Evolutionary conservation across 2,797 vertebrate species (phyloP).

Genomic region (Lacerta agilis): DNA sequence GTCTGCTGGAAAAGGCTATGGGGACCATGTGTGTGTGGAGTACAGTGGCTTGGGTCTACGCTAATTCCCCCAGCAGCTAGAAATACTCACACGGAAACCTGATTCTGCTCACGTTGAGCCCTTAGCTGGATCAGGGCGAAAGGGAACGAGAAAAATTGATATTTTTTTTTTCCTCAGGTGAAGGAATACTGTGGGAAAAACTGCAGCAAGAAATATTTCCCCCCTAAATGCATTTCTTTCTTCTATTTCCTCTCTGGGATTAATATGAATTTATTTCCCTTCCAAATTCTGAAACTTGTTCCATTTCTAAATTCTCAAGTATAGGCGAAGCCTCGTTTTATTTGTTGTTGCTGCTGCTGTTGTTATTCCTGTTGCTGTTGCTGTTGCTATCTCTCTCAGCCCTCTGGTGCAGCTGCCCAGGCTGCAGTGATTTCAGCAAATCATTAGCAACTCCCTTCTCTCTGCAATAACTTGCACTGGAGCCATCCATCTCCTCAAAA

Average conservation of each 20-base stretch:
- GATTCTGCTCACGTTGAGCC: constrained; percentile 8
- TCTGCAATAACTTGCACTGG: constrained; percentile 32
- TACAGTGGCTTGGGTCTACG: neutral
- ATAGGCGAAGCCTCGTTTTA: neutral
- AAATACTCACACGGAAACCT: neutral
- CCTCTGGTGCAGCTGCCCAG: neutral
- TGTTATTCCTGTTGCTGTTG: neutral
- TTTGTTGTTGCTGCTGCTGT: neutral
- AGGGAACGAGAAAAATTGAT: constrained; percentile 39
- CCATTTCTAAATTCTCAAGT: neutral
- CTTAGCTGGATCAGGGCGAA: constrained; percentile 33
- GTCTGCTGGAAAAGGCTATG: neutral
- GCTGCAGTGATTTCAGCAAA: constrained; percentile 32
- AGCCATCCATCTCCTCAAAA: constrained; percentile 53
- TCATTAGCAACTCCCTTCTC: constrained; percentile 48
- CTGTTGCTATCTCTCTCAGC: neutral
- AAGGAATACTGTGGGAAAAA: constrained; percentile 14
- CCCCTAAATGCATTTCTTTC: neutral
- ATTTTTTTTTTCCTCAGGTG: neutral
- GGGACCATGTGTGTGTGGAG: too few species aligned
- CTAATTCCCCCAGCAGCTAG: neutral
- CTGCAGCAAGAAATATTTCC: neutral
- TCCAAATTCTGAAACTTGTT: constrained; percentile 4
- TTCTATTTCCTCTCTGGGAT: neutral
- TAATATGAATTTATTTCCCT: neutral